phyloP scores from a whole-genome alignment of 2,888 invertebrate genomes.

The Scaptomyza cyrtandrae region DNA sequence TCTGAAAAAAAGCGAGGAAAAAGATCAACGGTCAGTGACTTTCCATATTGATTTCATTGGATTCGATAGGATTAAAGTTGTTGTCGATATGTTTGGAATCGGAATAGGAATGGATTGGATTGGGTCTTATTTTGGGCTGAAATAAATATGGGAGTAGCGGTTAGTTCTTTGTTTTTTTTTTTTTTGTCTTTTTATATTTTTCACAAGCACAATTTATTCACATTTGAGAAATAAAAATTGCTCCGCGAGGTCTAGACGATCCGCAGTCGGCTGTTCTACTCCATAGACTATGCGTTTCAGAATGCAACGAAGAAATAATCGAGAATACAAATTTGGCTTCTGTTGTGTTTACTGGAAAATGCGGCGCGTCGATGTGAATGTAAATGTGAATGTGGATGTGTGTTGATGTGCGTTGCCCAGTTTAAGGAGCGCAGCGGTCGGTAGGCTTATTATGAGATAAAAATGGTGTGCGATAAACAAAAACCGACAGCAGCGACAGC shows the following conservation, averaged over 20 bases:
- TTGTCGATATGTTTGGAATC: background rate
- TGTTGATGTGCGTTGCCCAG: constrained; percentile 28
- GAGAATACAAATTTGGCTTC: constrained; percentile 65
- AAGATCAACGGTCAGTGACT: constrained; percentile 7
- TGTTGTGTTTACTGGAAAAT: constrained; percentile 31
- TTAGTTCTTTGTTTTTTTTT: background rate
- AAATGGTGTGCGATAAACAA: constrained; percentile 76
- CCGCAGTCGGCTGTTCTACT: constrained; percentile 80
- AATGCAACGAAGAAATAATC: constrained; percentile 67
- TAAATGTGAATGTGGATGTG: constrained; percentile 11
- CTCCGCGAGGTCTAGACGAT: constrained; percentile 76
- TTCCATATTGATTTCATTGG: background rate
- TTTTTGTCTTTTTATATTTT: constrained; percentile 4
- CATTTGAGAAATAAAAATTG: constrained; percentile 77
- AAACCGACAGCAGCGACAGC: constrained; percentile 47
- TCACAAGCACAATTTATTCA: constrained; percentile 56
- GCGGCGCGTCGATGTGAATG: constrained; percentile 34
- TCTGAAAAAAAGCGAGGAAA: constrained; percentile 65
- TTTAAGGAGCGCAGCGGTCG: constrained; percentile 65
- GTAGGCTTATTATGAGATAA: constrained; percentile 83
- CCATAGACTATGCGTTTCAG: constrained; percentile 75
- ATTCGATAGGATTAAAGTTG: too few species aligned
- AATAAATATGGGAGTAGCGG: background rate
- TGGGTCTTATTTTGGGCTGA: background rate
- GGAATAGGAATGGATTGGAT: background rate